Evolutionary conservation across 2,113 vertebrate genomes (phyloP).

Genomic region (Odobenus rosmarus): DNA sequence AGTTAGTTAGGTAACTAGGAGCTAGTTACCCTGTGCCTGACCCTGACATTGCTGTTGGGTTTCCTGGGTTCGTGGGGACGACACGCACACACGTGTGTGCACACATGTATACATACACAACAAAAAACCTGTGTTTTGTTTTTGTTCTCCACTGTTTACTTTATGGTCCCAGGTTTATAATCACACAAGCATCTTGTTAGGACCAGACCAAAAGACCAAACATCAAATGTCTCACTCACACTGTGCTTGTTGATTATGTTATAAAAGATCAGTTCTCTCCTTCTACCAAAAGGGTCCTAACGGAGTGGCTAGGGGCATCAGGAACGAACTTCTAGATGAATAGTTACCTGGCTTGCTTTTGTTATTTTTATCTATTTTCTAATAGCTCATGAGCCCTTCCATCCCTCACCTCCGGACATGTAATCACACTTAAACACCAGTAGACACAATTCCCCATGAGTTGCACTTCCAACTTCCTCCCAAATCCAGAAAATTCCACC

Average conservation of each 20-base stretch:
- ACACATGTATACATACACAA: background rate
- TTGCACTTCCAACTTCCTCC: background rate
- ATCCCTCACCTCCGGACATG: background rate
- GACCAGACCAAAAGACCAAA: background rate
- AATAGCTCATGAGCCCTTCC: background rate
- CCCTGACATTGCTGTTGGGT: background rate
- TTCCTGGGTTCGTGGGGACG: background rate
- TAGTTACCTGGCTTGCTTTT: background rate
- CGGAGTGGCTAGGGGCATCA: background rate
- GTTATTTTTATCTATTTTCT: background rate
- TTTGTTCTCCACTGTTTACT: background rate
- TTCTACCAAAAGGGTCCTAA: background rate
- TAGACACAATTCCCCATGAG: background rate
- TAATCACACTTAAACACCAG: background rate
- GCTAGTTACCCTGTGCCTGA: background rate
- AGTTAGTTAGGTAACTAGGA: background rate
- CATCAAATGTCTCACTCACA: background rate
- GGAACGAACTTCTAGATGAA: background rate
- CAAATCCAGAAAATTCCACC: background rate
- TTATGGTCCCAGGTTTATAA: background rate
- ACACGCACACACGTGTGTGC: background rate
- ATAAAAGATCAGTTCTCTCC: background rate
- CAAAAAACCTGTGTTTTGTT: background rate
- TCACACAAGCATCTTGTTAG: background rate
- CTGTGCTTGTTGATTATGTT: background rate